Evolutionary conservation across 2,888 invertebrate species (phyloP), one percentile per base, ranked within the genome.

Genomic region (Cyclophora punctaria): DNA sequence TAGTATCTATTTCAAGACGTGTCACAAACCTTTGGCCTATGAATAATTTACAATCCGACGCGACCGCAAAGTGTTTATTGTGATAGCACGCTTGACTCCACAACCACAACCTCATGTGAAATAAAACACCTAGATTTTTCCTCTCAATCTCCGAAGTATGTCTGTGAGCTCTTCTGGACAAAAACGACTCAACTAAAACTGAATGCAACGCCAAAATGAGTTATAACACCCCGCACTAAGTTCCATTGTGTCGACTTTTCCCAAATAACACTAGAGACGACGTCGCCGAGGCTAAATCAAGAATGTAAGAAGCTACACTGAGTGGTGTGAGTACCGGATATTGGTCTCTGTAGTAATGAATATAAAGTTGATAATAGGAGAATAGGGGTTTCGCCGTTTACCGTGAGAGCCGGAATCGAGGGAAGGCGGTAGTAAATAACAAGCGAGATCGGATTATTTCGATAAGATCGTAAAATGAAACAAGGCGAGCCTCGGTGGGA

Each of bases 381-480:
- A 75, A 52, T 58, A 55, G 51, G 20, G 49, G 41, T 40, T 50
- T 53, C 57, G 58, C 63, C 65, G 67, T 69, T 76, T 70, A 63
- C 67, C 70, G 73, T 64, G 73, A 75, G 77, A 72, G 74, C 68
- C 63, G 62, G 69, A 78, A 77, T 80, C 74, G 80, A 78, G 79
- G 80, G 80, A 79, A 81, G 78, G 73, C 71, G 76, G 85, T 74
- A 81, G 85, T 87, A 88, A 87, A 87, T 86, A 88, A 87, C 82
- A 80, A 79, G 78, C 69, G 72, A 80, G 87, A 85, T 88, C 83
- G 83, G 85, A 88, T 87, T 87, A 87, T 87, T 84, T 86, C 86
- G 87, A 87, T 87, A 87, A 87, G 83, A 85, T 86, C 86, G 81
- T 88, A 87, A 86, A 86, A 86, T 85, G 85, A 86, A 88, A 86